Evolutionary conservation across 1,140 invertebrate genomes (phyloP).

Genomic region (Pollicipes pollicipes): DNA sequence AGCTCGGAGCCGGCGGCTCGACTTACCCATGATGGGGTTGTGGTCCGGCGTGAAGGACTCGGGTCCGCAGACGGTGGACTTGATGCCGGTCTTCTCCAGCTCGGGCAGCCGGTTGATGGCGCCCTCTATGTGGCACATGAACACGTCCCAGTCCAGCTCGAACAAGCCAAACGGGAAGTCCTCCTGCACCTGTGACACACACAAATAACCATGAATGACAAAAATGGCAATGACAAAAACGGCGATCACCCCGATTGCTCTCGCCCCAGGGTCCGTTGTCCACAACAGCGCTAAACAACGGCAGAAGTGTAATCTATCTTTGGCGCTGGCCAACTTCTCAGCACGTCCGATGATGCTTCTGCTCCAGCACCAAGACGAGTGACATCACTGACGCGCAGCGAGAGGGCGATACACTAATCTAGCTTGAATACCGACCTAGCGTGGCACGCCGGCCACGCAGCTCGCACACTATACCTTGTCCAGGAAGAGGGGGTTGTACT

Average conservation of each 20-base stretch:
- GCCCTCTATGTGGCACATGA: conserved; percentile 50
- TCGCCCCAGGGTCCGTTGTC: no score
- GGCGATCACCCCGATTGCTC: no score
- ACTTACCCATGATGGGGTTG: conserved; percentile 55
- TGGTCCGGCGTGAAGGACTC: conserved; percentile 82
- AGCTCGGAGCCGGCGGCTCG: no score
- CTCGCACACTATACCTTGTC: conserved; percentile 36
- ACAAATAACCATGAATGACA: conserved; percentile 8
- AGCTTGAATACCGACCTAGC: no score
- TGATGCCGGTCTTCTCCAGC: conserved; percentile 53
- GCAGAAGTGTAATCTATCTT: no score
- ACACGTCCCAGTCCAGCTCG: conserved; percentile 69
- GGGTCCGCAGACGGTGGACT: conserved; percentile 48
- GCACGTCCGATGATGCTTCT: no score
- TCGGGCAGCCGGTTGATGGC: conserved; percentile 52
- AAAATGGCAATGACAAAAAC: neutral
- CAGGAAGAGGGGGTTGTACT: conserved; percentile 59
- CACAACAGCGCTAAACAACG: no score
- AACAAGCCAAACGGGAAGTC: conserved; percentile 65
- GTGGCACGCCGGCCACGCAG: no score
- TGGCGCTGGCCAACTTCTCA: no score
- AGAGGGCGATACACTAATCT: no score
- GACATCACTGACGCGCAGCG: no score
- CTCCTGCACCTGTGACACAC: conserved; percentile 36
- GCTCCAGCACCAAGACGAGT: no score